A percentile compares a stretch with the other conserved stretches of the same genome.
Evolutionary conservation across 2,888 invertebrate genomes (phyloP).

Genomic region (Microctonus aethiopoides): DNA sequence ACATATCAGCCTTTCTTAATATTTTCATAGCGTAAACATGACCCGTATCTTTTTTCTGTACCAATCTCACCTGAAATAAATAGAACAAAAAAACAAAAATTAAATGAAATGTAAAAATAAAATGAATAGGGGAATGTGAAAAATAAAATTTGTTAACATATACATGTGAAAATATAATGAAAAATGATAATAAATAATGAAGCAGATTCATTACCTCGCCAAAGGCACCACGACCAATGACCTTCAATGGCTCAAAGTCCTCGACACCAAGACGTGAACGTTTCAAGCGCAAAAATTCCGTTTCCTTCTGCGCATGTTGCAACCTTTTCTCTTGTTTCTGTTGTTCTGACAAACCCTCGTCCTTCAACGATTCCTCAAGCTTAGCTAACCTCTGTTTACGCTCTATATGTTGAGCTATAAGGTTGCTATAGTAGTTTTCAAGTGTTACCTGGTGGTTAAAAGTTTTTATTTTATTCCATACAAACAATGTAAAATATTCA

Average conservation of each 20-base stretch:
- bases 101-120: not conserved
- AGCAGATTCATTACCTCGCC: constrained; percentile 73
- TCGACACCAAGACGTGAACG: constrained; percentile 95
- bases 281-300: constrained; percentile 96
- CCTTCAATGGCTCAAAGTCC: constrained; percentile 98
- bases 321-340: constrained; percentile 94
- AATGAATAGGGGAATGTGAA: no score
- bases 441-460: constrained; percentile 75
- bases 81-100: no score
- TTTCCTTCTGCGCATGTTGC: constrained; percentile 98
- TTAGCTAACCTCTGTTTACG: constrained; percentile 94
- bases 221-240: constrained; percentile 93
- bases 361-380: constrained; percentile 95
- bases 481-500: not conserved
- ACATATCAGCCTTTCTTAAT: constrained; percentile 97
- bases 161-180: not conserved
- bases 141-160: no score
- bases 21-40: constrained; percentile 99
- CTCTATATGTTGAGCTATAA: constrained; percentile 97
- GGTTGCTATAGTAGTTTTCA: constrained; percentile 99
- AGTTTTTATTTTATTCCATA: not conserved
- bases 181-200: constrained; percentile 20
- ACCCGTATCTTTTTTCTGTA: constrained; percentile 99
- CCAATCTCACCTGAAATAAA: constrained; percentile 82
- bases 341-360: constrained; percentile 92